Conservation (phyloP, 2,113 vertebrate genomes). For the Puntigrus tetrazona region DNA sequence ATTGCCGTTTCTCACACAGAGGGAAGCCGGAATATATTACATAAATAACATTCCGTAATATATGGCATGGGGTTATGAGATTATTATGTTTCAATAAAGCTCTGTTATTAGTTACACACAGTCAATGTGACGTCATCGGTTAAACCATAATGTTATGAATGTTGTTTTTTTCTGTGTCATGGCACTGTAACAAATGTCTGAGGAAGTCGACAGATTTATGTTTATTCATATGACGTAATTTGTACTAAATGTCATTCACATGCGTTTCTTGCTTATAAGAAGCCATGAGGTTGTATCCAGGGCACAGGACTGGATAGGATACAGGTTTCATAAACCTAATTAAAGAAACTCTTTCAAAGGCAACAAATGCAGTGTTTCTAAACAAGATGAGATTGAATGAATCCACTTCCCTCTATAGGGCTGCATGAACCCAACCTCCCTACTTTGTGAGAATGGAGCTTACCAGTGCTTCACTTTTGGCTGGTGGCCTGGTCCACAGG, state of each 20-base stretch:
- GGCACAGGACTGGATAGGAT: background rate
- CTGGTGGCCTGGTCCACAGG: conserved; percentile 66
- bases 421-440: conserved; percentile 33
- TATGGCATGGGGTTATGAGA: too few species aligned
- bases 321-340: background rate
- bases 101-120: too few species aligned
- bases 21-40: background rate
- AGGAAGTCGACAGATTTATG: too few species aligned
- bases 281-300: background rate
- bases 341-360: conserved; percentile 6
- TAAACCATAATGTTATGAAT: too few species aligned
- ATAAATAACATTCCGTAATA: too few species aligned
- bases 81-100: too few species aligned
- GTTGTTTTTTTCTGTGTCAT: too few species aligned
- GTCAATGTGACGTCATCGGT: too few species aligned
- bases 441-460: conserved; percentile 55
- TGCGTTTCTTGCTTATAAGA: background rate
- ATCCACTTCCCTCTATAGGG: conserved; percentile 8
- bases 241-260: background rate
- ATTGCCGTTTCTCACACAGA: background rate
- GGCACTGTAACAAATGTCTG: too few species aligned
- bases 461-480: conserved; percentile 71
- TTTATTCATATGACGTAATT: background rate
- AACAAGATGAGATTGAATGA: background rate
- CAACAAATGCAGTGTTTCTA: background rate